Conservation (phyloP, 2,888 invertebrate species). For the Deilephila porcellus region DNA sequence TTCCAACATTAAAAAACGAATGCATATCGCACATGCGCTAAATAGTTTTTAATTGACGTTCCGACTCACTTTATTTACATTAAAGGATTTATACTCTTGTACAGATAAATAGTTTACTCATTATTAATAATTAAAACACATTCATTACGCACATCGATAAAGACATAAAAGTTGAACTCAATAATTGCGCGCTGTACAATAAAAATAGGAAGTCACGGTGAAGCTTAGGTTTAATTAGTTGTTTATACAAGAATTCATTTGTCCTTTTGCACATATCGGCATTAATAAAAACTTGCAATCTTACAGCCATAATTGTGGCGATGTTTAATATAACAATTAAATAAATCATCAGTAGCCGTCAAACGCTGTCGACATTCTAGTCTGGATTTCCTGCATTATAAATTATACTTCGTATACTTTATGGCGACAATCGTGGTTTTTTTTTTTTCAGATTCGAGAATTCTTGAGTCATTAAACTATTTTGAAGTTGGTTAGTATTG, state of each 20-base stretch:
- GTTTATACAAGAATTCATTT: conserved; percentile 12
- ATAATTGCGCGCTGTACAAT: conserved; percentile 4
- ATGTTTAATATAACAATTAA: conserved; percentile 4
- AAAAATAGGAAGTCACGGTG: neutral
- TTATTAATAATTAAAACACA: neutral
- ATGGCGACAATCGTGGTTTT: neutral
- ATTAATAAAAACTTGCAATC: conserved; percentile 6
- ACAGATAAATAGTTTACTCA: neutral
- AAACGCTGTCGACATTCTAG: conserved; percentile 7
- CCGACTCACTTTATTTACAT: neutral
- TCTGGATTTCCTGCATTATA: conserved; percentile 9
- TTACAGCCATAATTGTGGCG: neutral
- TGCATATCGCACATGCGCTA: conserved; percentile 5
- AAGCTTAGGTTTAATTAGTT: conserved; percentile 14
- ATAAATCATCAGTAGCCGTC: conserved; percentile 19
- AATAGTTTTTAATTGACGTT: neutral
- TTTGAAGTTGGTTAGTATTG: neutral
- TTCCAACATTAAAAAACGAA: conserved; percentile 15
- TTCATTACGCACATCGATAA: neutral
- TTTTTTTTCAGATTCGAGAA: neutral
- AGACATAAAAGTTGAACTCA: conserved; percentile 1
- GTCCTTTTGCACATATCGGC: neutral
- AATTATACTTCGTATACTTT: conserved; percentile 8
- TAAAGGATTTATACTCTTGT: neutral
- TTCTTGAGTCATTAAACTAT: neutral